A percentile compares a stretch with the other conserved stretches of the same genome.
Evolutionary conservation across 2,113 vertebrate species (phyloP).

Genomic region (Zapus hudsonius): DNA sequence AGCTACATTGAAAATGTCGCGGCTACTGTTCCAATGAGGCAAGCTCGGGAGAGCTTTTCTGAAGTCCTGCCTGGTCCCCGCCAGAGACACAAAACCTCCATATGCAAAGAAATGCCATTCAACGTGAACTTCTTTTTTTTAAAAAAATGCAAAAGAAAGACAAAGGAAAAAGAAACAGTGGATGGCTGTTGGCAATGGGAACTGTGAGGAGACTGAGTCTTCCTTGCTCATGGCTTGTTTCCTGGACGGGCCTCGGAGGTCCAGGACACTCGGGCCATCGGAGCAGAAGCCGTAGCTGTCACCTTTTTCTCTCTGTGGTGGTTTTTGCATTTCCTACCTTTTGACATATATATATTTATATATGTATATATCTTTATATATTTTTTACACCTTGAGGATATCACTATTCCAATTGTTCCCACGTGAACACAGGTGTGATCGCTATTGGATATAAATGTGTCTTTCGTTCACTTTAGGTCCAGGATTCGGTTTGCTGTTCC

Average conservation of each 20-base stretch:
- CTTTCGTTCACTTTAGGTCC: constrained; percentile 86
- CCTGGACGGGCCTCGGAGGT: constrained; percentile 74
- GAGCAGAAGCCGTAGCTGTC: constrained; percentile 83
- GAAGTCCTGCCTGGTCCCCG: constrained; percentile 78
- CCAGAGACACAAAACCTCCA: constrained; percentile 78
- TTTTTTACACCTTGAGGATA: constrained; percentile 86
- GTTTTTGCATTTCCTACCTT: constrained; percentile 85
- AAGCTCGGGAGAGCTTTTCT: constrained; percentile 76
- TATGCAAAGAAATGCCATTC: constrained; percentile 76
- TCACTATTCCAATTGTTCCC: constrained; percentile 87
- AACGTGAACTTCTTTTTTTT: constrained; percentile 49
- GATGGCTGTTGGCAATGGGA: constrained; percentile 80
- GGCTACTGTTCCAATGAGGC: constrained; percentile 64
- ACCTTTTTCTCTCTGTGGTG: neutral
- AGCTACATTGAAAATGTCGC: constrained; percentile 80
- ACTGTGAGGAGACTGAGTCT: constrained; percentile 69
- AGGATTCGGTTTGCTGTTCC: constrained; percentile 85
- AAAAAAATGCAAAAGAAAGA: constrained; percentile 25
- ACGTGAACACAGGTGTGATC: constrained; percentile 87
- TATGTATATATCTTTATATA: constrained; percentile 81
- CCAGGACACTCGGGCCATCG: constrained; percentile 84
- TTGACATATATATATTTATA: constrained; percentile 85
- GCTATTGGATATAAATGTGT: constrained; percentile 88
- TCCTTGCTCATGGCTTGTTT: constrained; percentile 84
- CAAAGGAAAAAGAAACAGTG: constrained; percentile 63